Evolutionary conservation across 2,113 vertebrate species (phyloP), one percentile per base, ranked within the genome.

Genomic region (Tympanuchus pallidicinctus): DNA sequence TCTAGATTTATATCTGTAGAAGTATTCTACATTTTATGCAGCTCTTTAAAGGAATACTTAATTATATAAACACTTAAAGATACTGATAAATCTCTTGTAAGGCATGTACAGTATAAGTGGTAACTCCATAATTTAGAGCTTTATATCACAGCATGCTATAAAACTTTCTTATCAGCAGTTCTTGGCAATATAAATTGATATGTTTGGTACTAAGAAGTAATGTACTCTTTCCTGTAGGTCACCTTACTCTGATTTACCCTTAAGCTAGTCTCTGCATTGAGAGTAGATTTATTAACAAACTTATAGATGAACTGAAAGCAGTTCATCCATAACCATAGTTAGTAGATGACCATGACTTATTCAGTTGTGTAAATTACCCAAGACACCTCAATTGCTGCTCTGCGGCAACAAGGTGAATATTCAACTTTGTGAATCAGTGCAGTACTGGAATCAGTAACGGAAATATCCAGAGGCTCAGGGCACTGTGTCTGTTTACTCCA

Each of bases 341-440:
- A 81, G 36, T 52, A 43, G 47, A 59, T 65, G 20, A 59, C 13
- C 36, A 77, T 77, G 88, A 71, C 27, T 86, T 78, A 89, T 94
- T 81, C 65, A 80, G 86, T 70, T 95, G 20, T 92, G 89, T 66
- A 88, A 57, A 86, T 67, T 82, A 80, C 32, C 32, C 54, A 81
- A 75, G 82, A 74, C 22, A 89, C 66, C 12, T 92, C 2, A 4
- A 48, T 76, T 92, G 74, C n/a, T 69, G 24, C 47, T 88, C 25
- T 13, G 13, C 43, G 91, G 50, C 42, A 93, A 38, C 25, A 95
- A 78, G 93, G n/a, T 6, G 36, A 78, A 65, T 66, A 66, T 91
- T 94, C 86, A 64, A 34, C 64, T 69, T 86, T 40, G 21, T 36
- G 36, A 86, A 81, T 73, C 78, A 75, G 59, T 84, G 78, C 70